These are phyloP conservation scores for Montipora sp. DNA, from an alignment of 64 coral and sea anemone genomes.

Conservation along the genomic window DNA sequence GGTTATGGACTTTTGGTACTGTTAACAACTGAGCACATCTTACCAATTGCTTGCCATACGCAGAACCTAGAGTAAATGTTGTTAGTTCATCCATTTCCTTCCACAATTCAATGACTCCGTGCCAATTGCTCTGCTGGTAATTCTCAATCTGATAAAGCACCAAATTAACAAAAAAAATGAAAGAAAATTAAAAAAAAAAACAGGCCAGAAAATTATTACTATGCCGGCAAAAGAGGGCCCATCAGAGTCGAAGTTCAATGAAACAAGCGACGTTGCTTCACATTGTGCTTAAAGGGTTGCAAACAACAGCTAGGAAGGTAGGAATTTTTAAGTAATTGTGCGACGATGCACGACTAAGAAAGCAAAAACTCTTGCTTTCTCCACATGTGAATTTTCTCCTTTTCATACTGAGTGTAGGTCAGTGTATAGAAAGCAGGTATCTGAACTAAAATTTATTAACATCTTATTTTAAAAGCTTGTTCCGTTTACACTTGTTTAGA, in stretches of 20 bases:
- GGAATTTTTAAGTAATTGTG: too few relatives aligned
- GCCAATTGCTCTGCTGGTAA: slow-evolving; percentile 73
- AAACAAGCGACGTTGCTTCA: too few relatives aligned
- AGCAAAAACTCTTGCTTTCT: too few relatives aligned
- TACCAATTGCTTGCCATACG: slow-evolving; percentile 65
- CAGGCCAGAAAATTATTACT: neutral
- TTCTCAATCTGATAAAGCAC: slow-evolving; percentile 59
- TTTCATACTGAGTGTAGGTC: too few relatives aligned
- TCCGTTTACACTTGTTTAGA: too few relatives aligned
- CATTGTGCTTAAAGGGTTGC: too few relatives aligned
- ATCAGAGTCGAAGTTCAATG: neutral
- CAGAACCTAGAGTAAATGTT: slow-evolving; percentile 44
- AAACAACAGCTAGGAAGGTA: neutral
- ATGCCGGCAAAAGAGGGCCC: neutral
- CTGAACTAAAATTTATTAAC: too few relatives aligned
- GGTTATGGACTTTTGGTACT: neutral
- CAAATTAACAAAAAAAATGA: neutral
- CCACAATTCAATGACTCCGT: slow-evolving; percentile 68
- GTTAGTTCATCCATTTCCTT: slow-evolving; percentile 85
- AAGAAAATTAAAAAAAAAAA: neutral
- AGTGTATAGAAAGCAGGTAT: too few relatives aligned
- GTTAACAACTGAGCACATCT: neutral
- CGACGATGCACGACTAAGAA: too few relatives aligned
- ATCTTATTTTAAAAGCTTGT: too few relatives aligned
- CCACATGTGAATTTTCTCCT: too few relatives aligned